Base-by-base conservation (phyloP, 2,888 invertebrate genomes). In the Dasypolia templi region DNA sequence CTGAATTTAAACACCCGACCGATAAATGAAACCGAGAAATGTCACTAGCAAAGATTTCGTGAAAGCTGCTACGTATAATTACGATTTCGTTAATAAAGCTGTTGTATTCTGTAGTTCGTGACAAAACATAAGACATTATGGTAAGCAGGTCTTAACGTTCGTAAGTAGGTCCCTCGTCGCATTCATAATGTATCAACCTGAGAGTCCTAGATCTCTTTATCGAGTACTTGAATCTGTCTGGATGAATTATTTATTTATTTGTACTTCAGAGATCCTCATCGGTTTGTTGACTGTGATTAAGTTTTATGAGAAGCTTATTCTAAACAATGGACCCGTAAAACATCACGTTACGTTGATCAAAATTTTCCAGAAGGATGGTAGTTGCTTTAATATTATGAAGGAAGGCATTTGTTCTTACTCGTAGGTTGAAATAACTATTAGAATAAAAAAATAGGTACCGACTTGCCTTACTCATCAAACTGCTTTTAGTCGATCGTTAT, bases 111-210 rank as follows among this genome's bases (percentile, higher is more conserved):
- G 26, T 56, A 32, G 39, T 77, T 82, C 82, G 68, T 82, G 71
- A 72, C 55, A 53, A 77, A 68, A 64, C 46, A 63, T 63, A 64
- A 72, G 61, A 58, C 51, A 42, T 58, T 71, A 61, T 75, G 76
- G 12, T 67, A 58, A 76, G 22, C 55, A 67, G 46, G 49, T 75
- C 59, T 53, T 67, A 42, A 29, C 46, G 26, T 46, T 61, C n/a
- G 19, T 71, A 75, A 71, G 81, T 81, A 81, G 58, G 58, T 82
- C 51, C 29, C 42, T 51, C 26, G 35, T 55, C 32, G 62, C 46
- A 66, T 76, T 63, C 72, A 63, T 59, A 62, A 77, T 68, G n/a
- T 77, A 55, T 66, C 62, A 68, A 55, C 65, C 35, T 55, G 19
- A 56, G 49, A 56, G 35, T 51, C 39, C 55, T 67, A 76, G 58